These are phyloP conservation scores for Pteromalus puparum DNA, from an alignment of 1,140 invertebrate species.

Conservation along the genomic window DNA sequence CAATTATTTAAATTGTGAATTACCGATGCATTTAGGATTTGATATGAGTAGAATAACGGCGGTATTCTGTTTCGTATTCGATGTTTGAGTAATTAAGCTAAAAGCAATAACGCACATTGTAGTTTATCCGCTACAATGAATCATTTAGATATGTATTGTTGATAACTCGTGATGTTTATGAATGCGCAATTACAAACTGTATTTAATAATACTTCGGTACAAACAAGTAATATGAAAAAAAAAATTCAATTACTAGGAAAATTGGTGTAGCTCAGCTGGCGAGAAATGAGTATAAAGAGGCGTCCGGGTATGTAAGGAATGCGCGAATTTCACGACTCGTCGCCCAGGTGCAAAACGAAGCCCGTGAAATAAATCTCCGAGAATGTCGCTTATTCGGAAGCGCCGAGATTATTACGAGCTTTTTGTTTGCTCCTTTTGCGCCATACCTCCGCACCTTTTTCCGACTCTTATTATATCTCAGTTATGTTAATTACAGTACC, in stretches of 20 bases:
- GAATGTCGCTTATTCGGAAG: slow-evolving; percentile 50
- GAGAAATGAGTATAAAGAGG: not conserved
- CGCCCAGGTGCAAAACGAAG: slow-evolving; percentile 68
- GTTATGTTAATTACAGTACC: not conserved
- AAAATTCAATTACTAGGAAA: slow-evolving; percentile 32
- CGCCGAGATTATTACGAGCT: slow-evolving; percentile 18
- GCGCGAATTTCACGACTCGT: slow-evolving; percentile 65
- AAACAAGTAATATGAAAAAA: not conserved
- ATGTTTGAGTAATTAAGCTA: no score
- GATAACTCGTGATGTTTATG: no score
- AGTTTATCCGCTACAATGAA: no score
- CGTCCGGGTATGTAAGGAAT: slow-evolving; percentile 59
- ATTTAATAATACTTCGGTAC: not conserved
- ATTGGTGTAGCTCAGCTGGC: not conserved
- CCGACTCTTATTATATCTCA: not conserved
- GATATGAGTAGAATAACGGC: no score
- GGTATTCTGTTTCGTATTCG: no score
- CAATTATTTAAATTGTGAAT: no score
- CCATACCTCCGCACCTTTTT: not conserved
- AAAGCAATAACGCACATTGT: no score
- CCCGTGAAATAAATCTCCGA: slow-evolving; percentile 69
- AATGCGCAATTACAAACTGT: no score
- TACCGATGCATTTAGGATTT: no score
- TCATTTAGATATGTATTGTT: no score
- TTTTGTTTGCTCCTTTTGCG: not conserved